A percentile compares a stretch with the other conserved stretches of the same genome.
Conservation (phyloP, 2,888 invertebrate genomes). For the Morpho achilles region DNA sequence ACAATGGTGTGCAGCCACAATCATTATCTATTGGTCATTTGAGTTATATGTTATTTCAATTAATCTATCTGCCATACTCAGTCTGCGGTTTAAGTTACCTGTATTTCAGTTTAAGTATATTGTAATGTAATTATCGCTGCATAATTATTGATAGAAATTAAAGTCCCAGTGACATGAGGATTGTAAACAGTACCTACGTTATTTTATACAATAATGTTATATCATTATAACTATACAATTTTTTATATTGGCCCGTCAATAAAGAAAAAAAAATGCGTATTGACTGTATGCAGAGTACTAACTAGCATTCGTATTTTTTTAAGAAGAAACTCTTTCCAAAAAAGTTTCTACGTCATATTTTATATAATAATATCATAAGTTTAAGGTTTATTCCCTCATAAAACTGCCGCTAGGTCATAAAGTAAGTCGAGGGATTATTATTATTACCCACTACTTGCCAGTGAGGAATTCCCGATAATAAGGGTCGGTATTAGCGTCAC, state of each 20-base stretch:
- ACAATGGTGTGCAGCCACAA: constrained; percentile 10
- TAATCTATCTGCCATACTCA: constrained; percentile 20
- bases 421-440: constrained; percentile 58
- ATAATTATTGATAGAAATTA: too few relatives aligned
- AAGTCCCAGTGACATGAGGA: too few relatives aligned
- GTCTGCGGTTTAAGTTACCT: constrained; percentile 24
- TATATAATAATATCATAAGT: constrained; percentile 31
- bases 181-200: too few relatives aligned
- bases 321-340: not conserved
- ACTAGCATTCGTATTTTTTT: too few relatives aligned
- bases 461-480: constrained; percentile 65
- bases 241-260: too few relatives aligned
- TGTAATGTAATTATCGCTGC: too few relatives aligned
- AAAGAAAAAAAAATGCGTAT: too few relatives aligned
- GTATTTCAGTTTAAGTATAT: constrained; percentile 17
- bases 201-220: too few relatives aligned
- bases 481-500: constrained; percentile 52
- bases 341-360: constrained; percentile 5
- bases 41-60: constrained; percentile 25
- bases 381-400: constrained; percentile 50
- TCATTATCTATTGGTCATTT: constrained; percentile 22
- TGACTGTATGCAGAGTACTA: too few relatives aligned
- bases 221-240: too few relatives aligned
- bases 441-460: constrained; percentile 53
- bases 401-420: constrained; percentile 57